A percentile compares a stretch with the other conserved stretches of the same genome.
Evolutionary conservation across 2,113 vertebrate genomes (phyloP).

Genomic region (Saguinus imperator): DNA sequence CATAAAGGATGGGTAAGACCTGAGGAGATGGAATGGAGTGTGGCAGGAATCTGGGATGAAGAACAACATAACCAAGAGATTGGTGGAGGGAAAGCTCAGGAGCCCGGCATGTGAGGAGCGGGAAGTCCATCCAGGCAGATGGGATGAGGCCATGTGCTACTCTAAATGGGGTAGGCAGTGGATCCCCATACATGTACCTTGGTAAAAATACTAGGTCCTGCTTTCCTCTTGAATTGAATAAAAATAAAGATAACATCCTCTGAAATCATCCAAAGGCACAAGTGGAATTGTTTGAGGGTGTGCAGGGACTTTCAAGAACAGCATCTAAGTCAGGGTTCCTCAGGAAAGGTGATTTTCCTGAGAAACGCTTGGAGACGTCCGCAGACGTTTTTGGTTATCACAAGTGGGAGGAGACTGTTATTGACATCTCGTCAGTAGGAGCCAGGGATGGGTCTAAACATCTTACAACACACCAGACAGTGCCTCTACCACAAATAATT

Average conservation of each 20-base stretch:
- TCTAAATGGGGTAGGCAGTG: background rate
- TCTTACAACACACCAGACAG: background rate
- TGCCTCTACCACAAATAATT: fast-evolving
- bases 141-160: fast-evolving
- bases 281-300: fast-evolving
- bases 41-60: background rate
- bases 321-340: background rate
- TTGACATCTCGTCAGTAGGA: fast-evolving
- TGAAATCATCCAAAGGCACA: fast-evolving
- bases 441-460: fast-evolving
- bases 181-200: fast-evolving
- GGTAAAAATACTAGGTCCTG: background rate
- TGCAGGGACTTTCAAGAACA: background rate
- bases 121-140: fast-evolving
- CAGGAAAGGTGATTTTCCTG: fast-evolving
- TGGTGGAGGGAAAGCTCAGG: background rate
- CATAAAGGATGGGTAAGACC: fast-evolving
- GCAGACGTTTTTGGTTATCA: background rate
- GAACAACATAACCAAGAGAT: fast-evolving
- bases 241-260: background rate
- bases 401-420: fast-evolving
- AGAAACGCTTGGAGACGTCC: fast-evolving
- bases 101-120: fast-evolving
- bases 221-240: background rate
- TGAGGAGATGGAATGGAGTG: fast-evolving